Conservation (phyloP, 2,797 vertebrate species). For the Gymnoscopelus microlampas region DNA sequence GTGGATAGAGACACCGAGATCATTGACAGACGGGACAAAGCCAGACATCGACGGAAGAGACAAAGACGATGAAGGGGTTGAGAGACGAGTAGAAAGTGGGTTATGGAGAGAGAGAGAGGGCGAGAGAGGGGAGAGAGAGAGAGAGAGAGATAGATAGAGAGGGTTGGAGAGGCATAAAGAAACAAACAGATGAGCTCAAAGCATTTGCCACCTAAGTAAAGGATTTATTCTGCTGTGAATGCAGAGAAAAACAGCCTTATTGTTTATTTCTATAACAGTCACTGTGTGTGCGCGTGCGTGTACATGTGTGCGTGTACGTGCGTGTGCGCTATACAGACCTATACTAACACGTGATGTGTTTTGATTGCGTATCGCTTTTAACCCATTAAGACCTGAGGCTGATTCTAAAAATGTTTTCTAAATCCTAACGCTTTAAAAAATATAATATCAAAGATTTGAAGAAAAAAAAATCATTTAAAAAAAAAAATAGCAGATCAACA, state of each 20-base stretch:
- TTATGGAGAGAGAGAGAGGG: slow-evolving; percentile 29
- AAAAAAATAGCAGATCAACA: too few relatives aligned
- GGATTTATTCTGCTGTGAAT: slow-evolving; percentile 53
- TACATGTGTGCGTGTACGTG: slow-evolving; percentile 18
- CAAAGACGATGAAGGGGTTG: slow-evolving; percentile 36
- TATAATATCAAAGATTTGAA: too few relatives aligned
- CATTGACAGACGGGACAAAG: neutral
- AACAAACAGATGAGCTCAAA: slow-evolving; percentile 19
- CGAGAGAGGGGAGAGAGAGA: slow-evolving; percentile 27
- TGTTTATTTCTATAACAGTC: slow-evolving; percentile 46
- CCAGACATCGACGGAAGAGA: too few relatives aligned
- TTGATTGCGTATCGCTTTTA: too few relatives aligned
- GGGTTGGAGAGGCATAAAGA: slow-evolving; percentile 14
- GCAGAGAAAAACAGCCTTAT: slow-evolving; percentile 48
- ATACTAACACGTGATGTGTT: too few relatives aligned
- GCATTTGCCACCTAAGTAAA: slow-evolving; percentile 51
- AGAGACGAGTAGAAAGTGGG: slow-evolving; percentile 37
- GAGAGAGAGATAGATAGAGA: neutral
- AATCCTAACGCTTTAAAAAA: too few relatives aligned
- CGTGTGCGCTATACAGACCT: neutral
- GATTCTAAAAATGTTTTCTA: too few relatives aligned
- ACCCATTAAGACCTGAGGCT: too few relatives aligned
- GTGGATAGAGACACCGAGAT: too few relatives aligned
- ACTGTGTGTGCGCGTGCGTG: slow-evolving; percentile 36
- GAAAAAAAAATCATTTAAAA: too few relatives aligned